Evolutionary conservation across 2,113 vertebrate genomes (phyloP), one percentile per base, ranked within the genome.

Genomic region (Nettapus auritus): DNA sequence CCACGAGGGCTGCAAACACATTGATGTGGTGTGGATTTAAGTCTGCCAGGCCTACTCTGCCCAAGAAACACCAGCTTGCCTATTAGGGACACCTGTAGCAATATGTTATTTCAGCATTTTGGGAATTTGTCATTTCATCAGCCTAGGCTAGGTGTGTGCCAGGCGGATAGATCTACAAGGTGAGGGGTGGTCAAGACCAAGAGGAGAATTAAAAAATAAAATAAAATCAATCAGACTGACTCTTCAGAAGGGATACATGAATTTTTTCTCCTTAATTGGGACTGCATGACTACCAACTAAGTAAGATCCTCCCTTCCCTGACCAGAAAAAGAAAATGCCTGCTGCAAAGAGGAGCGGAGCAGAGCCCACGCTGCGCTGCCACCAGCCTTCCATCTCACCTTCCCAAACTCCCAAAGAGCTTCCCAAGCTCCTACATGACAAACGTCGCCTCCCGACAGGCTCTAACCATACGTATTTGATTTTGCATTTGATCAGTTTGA

Each of bases 111-210:
- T 55, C 46, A 23, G 6, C 2, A 74, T 63, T 66, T 53, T 7
- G 23, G 68, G 28, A 66, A n/a, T 48, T 34, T 6, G 50, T 21
- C 3, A 1, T 40, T 75, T 69, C 15, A 42, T 28, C 28, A 53
- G 40, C 3, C 0, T 1, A 42, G 26, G 7, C 20, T 3, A 19
- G 13, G 40, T 0, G 0, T 13, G 42, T 1, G 3, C 25, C 0
- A 0, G 46, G 29, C 34, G 21, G 14, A 62, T 17, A 0, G 2
- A 57, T 81, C 53, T 20, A 8, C 44, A 46, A 77, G 59, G 67
- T 46, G 19, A 46, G 92, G 60, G 8, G n/a, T n/a, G 44, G 8
- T 29, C 62, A 40, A 64, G 62, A 40, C 62, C 9, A 8, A 29
- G 5, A 5, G 36, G 33, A 59, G 33, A 21, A 59, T 22, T 11